Evolutionary conservation across 1,140 invertebrate genomes (phyloP).

Genomic region (Heliconius eleuchia): DNA sequence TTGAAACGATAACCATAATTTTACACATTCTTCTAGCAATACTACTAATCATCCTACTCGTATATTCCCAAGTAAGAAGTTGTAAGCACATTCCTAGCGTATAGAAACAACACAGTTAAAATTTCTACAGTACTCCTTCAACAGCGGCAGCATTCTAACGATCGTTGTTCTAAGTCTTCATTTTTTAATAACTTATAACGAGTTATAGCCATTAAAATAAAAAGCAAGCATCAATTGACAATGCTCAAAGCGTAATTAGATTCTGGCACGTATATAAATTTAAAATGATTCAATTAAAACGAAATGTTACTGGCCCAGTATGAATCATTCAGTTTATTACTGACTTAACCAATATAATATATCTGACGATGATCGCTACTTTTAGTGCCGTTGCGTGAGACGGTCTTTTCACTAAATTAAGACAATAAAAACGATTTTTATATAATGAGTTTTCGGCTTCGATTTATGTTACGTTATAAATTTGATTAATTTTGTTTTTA

Average conservation of each 20-base stretch:
- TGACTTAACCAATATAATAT: conserved; percentile 41
- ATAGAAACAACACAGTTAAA: not conserved
- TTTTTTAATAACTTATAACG: conserved; percentile 14
- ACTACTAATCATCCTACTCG: too few relatives aligned
- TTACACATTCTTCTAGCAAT: too few relatives aligned
- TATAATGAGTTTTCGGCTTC: conserved; percentile 16
- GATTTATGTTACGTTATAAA: not conserved
- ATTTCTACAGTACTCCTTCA: not conserved
- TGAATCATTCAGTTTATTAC: conserved; percentile 59
- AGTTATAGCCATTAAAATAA: conserved; percentile 20
- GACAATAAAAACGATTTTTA: conserved; percentile 4
- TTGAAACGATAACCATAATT: too few relatives aligned
- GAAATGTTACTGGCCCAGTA: conserved; percentile 37
- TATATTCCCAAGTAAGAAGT: not conserved
- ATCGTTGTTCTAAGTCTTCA: not conserved
- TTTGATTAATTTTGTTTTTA: not conserved
- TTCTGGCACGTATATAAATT: conserved; percentile 38
- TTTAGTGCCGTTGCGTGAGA: conserved; percentile 22
- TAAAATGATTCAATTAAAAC: conserved; percentile 51
- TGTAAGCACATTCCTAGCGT: not conserved
- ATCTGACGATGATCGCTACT: conserved; percentile 23
- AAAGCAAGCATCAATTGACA: conserved; percentile 28
- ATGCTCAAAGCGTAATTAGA: conserved; percentile 34
- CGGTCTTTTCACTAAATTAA: conserved; percentile 10
- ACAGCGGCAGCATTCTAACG: not conserved